A percentile compares a stretch with the other conserved stretches of the same genome.
Conservation (phyloP, 1,140 invertebrate species). For the Capitella teleta region DNA sequence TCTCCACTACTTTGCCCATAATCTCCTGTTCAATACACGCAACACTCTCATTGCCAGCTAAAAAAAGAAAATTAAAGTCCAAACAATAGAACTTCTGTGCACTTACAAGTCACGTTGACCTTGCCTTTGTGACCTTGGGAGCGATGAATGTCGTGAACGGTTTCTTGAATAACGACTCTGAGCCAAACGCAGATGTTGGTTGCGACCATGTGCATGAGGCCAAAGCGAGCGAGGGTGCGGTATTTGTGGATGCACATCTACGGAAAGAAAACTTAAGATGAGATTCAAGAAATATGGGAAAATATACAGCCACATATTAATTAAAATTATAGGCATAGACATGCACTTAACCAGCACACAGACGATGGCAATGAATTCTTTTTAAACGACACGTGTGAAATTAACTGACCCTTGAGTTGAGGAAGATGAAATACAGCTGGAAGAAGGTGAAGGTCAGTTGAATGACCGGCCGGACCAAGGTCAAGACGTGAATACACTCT, state of each 20-base stretch:
- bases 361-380: neutral
- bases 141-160: neutral
- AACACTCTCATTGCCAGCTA: too few species aligned
- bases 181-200: conserved; percentile 98
- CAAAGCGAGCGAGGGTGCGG: conserved; percentile 91
- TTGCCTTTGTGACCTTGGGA: too few species aligned
- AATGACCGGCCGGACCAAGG: conserved; percentile 72
- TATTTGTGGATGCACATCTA: conserved; percentile 80
- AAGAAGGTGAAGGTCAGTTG: conserved; percentile 88
- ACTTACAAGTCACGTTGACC: too few species aligned
- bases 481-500: conserved; percentile 61
- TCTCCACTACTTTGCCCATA: conserved; percentile 1
- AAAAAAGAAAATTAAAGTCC: too few species aligned
- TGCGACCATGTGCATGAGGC: conserved; percentile 93
- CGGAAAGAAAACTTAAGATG: neutral
- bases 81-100: too few species aligned
- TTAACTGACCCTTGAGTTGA: conserved; percentile 53
- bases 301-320: neutral
- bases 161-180: conserved; percentile 80
- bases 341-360: neutral
- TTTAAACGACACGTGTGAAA: neutral
- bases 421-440: conserved; percentile 94
- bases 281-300: neutral
- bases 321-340: neutral
- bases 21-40: neutral